Percentiles rank a stretch among this genome's conserved stretches.
Conservation (phyloP, 2,113 vertebrate species). For the Coracopsis vasa region DNA sequence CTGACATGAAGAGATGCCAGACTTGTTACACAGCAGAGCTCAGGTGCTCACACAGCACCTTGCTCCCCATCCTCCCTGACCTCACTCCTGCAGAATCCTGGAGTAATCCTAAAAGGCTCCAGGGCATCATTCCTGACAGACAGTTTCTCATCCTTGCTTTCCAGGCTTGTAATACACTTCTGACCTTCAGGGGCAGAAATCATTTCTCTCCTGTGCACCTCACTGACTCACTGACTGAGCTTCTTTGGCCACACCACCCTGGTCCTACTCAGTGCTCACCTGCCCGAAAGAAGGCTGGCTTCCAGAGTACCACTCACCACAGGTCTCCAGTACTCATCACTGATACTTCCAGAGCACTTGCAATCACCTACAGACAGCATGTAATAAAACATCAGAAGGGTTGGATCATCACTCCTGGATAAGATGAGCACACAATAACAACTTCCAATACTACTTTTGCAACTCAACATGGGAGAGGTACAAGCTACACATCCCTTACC, state of each 20-base stretch:
- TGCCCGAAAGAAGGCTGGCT: neutral
- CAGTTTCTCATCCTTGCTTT: neutral
- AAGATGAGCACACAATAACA: neutral
- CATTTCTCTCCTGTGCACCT: accelerated
- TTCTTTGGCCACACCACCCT: neutral
- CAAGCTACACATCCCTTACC: neutral
- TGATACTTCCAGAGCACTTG: neutral
- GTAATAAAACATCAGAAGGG: neutral
- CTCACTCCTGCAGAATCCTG: neutral
- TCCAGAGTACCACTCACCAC: accelerated
- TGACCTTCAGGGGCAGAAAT: neutral
- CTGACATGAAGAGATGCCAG: neutral
- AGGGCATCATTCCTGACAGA: neutral
- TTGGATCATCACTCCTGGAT: accelerated
- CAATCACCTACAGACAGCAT: accelerated
- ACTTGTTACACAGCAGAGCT: neutral
- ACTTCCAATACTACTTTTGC: neutral
- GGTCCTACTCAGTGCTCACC: accelerated
- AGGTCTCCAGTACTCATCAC: neutral
- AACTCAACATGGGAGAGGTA: neutral
- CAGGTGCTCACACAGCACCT: accelerated
- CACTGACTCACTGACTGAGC: neutral
- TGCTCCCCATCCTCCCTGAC: neutral
- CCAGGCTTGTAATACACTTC: neutral
- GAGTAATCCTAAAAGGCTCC: neutral